phyloP scores from a whole-genome alignment of 2,888 invertebrate species.

The Cerastis rubricosa region DNA sequence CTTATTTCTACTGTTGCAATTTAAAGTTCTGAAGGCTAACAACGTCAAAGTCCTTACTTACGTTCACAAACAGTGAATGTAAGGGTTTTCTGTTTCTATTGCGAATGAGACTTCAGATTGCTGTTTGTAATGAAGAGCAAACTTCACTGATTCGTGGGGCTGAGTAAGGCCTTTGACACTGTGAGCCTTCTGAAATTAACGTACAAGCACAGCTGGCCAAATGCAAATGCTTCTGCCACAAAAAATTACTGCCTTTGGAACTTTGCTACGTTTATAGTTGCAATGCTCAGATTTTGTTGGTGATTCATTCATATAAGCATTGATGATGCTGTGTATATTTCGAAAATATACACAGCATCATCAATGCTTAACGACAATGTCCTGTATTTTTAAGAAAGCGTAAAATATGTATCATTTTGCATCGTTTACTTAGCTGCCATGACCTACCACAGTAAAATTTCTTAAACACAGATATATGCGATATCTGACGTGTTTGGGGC shows the following conservation, averaged over 20 bases:
- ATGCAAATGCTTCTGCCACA: not conserved
- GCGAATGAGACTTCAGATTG: not conserved
- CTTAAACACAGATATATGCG: not conserved
- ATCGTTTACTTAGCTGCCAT: not conserved
- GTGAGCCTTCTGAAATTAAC: not conserved
- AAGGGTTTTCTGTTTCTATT: not conserved
- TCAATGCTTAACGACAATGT: not conserved
- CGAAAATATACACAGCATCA: too few species aligned
- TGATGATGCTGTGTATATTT: not conserved
- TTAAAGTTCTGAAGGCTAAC: not conserved
- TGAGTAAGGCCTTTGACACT: conserved; percentile 9
- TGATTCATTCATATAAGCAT: not conserved
- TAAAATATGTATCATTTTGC: not conserved
- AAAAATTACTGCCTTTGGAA: not conserved
- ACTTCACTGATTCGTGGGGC: not conserved
- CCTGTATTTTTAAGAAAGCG: not conserved
- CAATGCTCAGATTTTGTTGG: not conserved
- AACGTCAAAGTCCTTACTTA: not conserved
- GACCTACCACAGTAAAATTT: not conserved
- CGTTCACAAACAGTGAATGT: not conserved
- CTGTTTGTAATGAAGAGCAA: not conserved
- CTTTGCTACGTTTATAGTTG: not conserved
- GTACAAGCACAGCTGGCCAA: not conserved
- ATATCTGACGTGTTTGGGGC: not conserved
- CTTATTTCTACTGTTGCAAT: not conserved